Conservation (phyloP, 1,140 invertebrate species). For the Steinernema feltiae region DNA sequence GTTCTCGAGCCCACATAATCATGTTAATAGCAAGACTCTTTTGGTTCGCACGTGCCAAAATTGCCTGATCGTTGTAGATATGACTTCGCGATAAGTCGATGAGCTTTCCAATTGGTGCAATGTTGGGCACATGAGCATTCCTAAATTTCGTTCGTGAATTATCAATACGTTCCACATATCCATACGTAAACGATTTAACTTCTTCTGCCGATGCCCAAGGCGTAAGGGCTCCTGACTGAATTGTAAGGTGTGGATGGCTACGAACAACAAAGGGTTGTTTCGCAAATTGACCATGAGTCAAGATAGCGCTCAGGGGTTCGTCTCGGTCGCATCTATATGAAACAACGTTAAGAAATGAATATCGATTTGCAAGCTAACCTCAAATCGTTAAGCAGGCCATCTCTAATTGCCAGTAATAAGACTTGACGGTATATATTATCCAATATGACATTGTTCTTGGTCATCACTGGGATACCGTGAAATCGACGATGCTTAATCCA, state of each 20-base stretch:
- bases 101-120: conserved; percentile 50
- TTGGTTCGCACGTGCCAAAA: conserved; percentile 33
- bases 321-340: conserved; percentile 45
- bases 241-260: conserved; percentile 43
- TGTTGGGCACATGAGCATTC: conserved; percentile 36
- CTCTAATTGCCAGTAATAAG: background rate
- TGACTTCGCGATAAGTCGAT: conserved; percentile 47
- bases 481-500: conserved; percentile 42
- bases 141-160: conserved; percentile 20
- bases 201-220: conserved; percentile 35
- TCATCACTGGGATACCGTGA: conserved; percentile 46
- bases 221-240: conserved; percentile 35
- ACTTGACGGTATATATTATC: conserved; percentile 23
- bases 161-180: conserved; percentile 11
- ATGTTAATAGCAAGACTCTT: conserved; percentile 34
- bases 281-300: conserved; percentile 28
- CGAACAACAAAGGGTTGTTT: conserved; percentile 42
- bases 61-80: conserved; percentile 47
- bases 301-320: conserved; percentile 36
- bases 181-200: conserved; percentile 37
- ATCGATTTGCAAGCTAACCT: background rate
- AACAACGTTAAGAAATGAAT: conserved; percentile 12
- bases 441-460: conserved; percentile 34
- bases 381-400: background rate
- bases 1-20: conserved; percentile 42